Evolutionary conservation across 2,888 invertebrate species (phyloP), one percentile per base, ranked within the genome.

Genomic region (Chrysina gloriosa): DNA sequence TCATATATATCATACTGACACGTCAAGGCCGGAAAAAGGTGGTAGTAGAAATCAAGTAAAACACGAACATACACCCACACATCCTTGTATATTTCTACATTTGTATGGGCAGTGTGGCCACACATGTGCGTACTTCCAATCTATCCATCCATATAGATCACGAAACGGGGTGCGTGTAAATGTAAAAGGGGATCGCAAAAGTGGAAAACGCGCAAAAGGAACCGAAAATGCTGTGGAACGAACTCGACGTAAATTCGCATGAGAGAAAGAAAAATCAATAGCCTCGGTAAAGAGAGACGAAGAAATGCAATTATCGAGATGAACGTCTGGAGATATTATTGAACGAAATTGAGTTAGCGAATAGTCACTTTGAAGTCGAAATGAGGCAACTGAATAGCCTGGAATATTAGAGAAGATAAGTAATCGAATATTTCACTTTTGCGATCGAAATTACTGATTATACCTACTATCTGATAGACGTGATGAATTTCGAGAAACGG

Each of bases 221-320:
- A 11, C 2, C 14, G 23, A 39, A 52, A 29, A 52, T 11, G 11
- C 16, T 11, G 23, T 25, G 14, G 58, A 39, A 25, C 31, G 36
- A 36, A 36, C 25, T 23, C 11, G 39, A 2, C 21, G 42, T 25
- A 27, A 9, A 25, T 48, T 48, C 9, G 48, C 11, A 4, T 14
- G 52, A 16, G 4, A 3, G 31, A 52, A 52, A 52, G 27, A 54
- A 54, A 42, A 42, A 61, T 61, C 45, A 61, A 61, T 61, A 61
- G 29, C 29, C 42, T 16, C 42, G 27, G 25, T 61, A 42, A 61
- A 27, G 27, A 11, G 19, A 16, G 19, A 27, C 3, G 42, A 42
- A 42, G 36, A 56, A 56, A 25, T 61, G 58, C 58, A 61, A 61
- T 61, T 61, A 61, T 61, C 29, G 58, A 42, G 42, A 61, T 61